These are phyloP conservation scores for Neocrepidodera transversa DNA, from an alignment of 2,888 invertebrate species.

Conservation along the genomic window DNA sequence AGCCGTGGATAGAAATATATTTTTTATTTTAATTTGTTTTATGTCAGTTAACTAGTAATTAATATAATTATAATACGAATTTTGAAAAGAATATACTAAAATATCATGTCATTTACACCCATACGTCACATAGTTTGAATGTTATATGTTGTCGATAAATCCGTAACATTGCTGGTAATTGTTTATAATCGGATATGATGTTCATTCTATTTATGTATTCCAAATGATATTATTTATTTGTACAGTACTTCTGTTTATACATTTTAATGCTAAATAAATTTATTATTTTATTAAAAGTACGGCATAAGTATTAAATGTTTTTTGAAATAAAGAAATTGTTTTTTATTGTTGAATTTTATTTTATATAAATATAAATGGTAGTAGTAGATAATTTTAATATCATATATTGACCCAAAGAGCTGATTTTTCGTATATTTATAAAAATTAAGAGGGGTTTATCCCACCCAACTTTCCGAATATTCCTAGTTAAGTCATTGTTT, in stretches of 20 bases:
- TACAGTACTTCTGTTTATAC: slow-evolving; percentile 53
- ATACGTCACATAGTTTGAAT: slow-evolving; percentile 58
- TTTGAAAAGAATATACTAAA: slow-evolving; percentile 25
- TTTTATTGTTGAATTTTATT: slow-evolving; percentile 44
- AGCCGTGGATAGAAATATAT: too few relatives aligned
- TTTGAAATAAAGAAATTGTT: slow-evolving; percentile 62
- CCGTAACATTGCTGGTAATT: slow-evolving; percentile 56
- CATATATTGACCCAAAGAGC: too few relatives aligned
- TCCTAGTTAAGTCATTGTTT: too few relatives aligned
- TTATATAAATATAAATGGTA: too few relatives aligned
- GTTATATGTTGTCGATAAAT: slow-evolving; percentile 58
- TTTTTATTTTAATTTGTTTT: too few relatives aligned
- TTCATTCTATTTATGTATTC: slow-evolving; percentile 46
- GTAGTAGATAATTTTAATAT: too few relatives aligned
- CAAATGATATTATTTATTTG: slow-evolving; percentile 51
- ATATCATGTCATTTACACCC: too few relatives aligned
- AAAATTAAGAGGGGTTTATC: too few relatives aligned
- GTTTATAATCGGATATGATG: slow-evolving; percentile 53
- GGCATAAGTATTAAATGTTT: slow-evolving; percentile 59
- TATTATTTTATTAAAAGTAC: slow-evolving; percentile 50
- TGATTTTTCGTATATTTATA: too few relatives aligned
- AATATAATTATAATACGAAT: too few relatives aligned
- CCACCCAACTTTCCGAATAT: too few relatives aligned
- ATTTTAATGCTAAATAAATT: slow-evolving; percentile 52
- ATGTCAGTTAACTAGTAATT: too few relatives aligned